Percentiles rank a stretch among this genome's conserved stretches.
These are phyloP conservation scores for Galeopsomyia nigrocyanea DNA, from an alignment of 2,888 invertebrate genomes.

Conservation along the genomic window DNA sequence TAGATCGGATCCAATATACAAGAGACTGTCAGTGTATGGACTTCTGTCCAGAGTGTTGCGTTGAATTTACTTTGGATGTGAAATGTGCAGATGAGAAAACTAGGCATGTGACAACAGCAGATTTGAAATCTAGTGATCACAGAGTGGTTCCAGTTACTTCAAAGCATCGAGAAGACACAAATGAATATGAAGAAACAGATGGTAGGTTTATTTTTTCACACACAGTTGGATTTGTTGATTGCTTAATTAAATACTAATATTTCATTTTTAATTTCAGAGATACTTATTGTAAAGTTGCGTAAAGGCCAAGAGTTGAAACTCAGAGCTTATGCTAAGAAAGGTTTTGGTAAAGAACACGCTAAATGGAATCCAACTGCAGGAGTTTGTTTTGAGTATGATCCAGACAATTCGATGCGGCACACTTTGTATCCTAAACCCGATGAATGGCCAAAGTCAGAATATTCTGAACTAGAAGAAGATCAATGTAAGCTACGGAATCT, in stretches of 20 bases:
- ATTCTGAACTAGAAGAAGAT: slow-evolving; percentile 92
- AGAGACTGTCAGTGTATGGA: slow-evolving; percentile 97
- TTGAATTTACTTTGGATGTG: slow-evolving; percentile 97
- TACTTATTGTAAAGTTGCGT: slow-evolving; percentile 79
- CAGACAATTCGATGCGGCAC: slow-evolving; percentile 96
- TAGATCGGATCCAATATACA: slow-evolving; percentile 94
- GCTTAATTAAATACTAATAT: neutral
- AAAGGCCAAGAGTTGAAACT: slow-evolving; percentile 94
- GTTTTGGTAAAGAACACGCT: slow-evolving; percentile 98
- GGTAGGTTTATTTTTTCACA: slow-evolving; percentile 72
- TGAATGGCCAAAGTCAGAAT: slow-evolving; percentile 99
- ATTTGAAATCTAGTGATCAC: slow-evolving; percentile 92
- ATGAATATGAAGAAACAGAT: slow-evolving; percentile 94
- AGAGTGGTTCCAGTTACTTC: slow-evolving; percentile 95
- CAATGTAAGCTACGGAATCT: slow-evolving; percentile 74
- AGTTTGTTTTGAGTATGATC: slow-evolving; percentile 99
- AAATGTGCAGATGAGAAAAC: slow-evolving; percentile 96
- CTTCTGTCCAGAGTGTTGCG: slow-evolving; percentile 97
- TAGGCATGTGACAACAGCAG: slow-evolving; percentile 95
- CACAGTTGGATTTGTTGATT: neutral
- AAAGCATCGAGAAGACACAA: slow-evolving; percentile 89
- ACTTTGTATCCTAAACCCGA: slow-evolving; percentile 96
- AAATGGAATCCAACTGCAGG: slow-evolving; percentile 99
- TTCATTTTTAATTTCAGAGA: slow-evolving; percentile 69
- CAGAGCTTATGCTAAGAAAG: slow-evolving; percentile 96